Evolutionary conservation across 2,888 invertebrate species (phyloP).

Genomic region (Trilocha varians): DNA sequence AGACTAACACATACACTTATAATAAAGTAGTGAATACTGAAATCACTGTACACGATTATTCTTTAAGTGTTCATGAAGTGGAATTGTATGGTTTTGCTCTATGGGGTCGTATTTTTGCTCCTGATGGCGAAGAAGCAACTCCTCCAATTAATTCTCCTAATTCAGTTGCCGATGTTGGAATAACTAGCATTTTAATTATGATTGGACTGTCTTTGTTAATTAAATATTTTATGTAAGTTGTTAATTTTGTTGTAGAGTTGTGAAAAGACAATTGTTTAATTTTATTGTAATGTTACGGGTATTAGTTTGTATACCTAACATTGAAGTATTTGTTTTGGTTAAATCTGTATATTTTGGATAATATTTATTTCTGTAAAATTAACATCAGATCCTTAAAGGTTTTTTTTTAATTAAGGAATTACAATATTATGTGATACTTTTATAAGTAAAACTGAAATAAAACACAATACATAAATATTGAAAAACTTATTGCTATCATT

Average conservation of each 20-base stretch:
- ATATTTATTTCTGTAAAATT: too few species aligned
- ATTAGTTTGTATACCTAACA: too few species aligned
- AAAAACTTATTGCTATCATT: too few species aligned
- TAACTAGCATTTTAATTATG: background rate
- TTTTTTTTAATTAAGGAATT: too few species aligned
- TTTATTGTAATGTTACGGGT: too few species aligned
- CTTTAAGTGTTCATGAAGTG: conserved; percentile 24
- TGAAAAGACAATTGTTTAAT: too few species aligned
- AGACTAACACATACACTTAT: conserved; percentile 37
- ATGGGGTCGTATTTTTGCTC: background rate
- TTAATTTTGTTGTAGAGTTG: too few species aligned
- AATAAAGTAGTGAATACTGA: conserved; percentile 11
- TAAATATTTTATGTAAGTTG: background rate
- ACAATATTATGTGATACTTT: background rate
- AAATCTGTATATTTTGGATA: too few species aligned
- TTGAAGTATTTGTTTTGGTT: too few species aligned
- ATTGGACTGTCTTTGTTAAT: background rate
- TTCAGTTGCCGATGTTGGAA: background rate
- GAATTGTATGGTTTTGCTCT: conserved; percentile 60
- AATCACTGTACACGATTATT: conserved; percentile 24
- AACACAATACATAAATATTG: too few species aligned
- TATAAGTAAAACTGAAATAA: background rate
- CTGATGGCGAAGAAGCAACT: background rate
- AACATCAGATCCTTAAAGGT: too few species aligned
- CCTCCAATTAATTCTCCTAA: background rate